A percentile compares a stretch with the other conserved stretches of the same genome.
Conservation (phyloP, 2,113 vertebrate genomes). For the Barnardius zonarius region DNA sequence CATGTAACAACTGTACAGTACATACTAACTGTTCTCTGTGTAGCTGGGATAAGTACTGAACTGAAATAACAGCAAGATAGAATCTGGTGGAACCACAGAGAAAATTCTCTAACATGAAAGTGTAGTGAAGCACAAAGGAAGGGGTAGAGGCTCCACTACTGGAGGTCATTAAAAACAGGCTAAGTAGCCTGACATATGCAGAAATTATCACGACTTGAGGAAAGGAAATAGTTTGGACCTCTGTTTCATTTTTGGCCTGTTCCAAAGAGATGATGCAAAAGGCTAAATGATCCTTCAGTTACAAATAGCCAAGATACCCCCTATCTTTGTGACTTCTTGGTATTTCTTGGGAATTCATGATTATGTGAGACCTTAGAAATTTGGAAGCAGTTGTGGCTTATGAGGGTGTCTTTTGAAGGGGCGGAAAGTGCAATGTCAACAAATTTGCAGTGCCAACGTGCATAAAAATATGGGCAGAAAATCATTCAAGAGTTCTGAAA, state of each 20-base stretch:
- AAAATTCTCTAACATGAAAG: neutral
- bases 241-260: neutral
- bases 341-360: neutral
- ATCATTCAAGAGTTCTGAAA: neutral
- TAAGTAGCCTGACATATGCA: neutral
- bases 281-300: neutral
- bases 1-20: neutral
- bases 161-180: neutral
- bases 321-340: neutral
- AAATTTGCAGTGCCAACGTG: neutral
- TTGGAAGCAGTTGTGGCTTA: neutral
- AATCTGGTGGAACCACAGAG: neutral
- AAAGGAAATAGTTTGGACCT: neutral
- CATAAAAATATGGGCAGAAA: neutral
- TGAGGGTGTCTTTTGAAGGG: accelerated
- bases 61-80: neutral
- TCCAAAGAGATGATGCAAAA: neutral
- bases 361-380: accelerated
- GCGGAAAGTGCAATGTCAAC: neutral
- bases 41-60: neutral
- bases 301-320: neutral
- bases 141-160: neutral
- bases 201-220: neutral
- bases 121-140: neutral
- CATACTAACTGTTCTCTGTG: neutral